Conservation (phyloP, 2,888 invertebrate genomes). For the Andrena bicolor region DNA sequence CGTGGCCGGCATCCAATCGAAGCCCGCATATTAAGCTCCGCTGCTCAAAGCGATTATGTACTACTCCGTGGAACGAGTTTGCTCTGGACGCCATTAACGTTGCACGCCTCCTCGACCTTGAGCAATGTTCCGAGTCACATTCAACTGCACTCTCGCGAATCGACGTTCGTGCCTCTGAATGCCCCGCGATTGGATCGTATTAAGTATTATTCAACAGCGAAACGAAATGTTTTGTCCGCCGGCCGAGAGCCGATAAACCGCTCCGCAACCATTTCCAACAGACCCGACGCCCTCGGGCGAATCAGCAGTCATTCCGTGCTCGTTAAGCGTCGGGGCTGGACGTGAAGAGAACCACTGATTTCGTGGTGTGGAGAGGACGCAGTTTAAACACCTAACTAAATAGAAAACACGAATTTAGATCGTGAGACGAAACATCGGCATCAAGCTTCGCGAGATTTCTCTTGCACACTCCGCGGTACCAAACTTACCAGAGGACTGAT, state of each 20-base stretch:
- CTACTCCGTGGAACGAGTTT: slow-evolving; percentile 46
- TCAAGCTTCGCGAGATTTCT: too few species aligned
- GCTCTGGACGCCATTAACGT: slow-evolving; percentile 54
- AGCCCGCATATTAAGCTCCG: slow-evolving; percentile 23
- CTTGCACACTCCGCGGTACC: too few species aligned
- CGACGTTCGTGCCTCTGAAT: background rate
- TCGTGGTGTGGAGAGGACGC: too few species aligned
- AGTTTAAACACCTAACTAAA: too few species aligned
- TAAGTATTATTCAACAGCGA: slow-evolving; percentile 3
- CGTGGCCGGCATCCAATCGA: slow-evolving; percentile 31
- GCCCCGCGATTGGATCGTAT: slow-evolving; percentile 4
- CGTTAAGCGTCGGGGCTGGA: too few species aligned
- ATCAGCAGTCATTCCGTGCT: too few species aligned
- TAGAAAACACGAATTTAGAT: too few species aligned
- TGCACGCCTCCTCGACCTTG: slow-evolving; percentile 53
- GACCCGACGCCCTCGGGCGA: too few species aligned
- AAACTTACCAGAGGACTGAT: too few species aligned
- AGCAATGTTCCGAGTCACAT: slow-evolving; percentile 40
- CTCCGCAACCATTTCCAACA: background rate
- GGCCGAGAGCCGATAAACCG: background rate
- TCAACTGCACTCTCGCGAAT: slow-evolving; percentile 46
- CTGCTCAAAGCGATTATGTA: slow-evolving; percentile 44
- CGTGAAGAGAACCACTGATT: too few species aligned
- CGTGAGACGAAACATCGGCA: too few species aligned
- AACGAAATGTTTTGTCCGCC: background rate